phyloP scores from a whole-genome alignment of 2,888 invertebrate genomes.

The Xiphydria camelus region DNA sequence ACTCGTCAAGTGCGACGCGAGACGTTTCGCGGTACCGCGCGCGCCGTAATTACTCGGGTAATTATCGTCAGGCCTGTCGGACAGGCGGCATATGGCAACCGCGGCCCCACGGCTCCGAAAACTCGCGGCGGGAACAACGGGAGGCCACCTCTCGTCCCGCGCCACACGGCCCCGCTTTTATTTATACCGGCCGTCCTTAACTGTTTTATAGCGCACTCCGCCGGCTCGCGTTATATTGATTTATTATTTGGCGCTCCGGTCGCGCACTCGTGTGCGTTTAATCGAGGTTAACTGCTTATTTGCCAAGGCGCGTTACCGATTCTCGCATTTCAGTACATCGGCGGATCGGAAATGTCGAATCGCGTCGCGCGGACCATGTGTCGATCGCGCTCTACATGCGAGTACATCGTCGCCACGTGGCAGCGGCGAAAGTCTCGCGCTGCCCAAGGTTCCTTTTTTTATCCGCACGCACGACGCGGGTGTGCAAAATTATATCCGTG shows the following conservation, averaged over 20 bases:
- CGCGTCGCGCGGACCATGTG: too few species aligned
- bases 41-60: conserved; percentile 32
- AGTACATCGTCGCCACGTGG: too few species aligned
- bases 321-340: conserved; percentile 18
- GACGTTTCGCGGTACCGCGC: too few species aligned
- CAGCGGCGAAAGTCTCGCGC: too few species aligned
- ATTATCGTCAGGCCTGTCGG: conserved; percentile 34
- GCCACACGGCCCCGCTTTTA: conserved; percentile 15
- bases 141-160: too few species aligned
- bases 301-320: conserved; percentile 33
- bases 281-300: conserved; percentile 51
- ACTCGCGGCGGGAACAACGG: too few species aligned
- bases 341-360: conserved; percentile 1
- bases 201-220: conserved; percentile 27
- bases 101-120: conserved; percentile 17
- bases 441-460: too few species aligned
- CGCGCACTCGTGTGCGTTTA: conserved; percentile 30
- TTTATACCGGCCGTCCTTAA: conserved; percentile 5
- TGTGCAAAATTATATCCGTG: too few species aligned
- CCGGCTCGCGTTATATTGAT: conserved; percentile 44
- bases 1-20: too few species aligned
- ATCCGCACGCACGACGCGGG: too few species aligned
- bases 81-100: conserved; percentile 33
- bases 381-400: too few species aligned
- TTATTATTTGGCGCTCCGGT: conserved; percentile 39